phyloP scores from a whole-genome alignment of 2,888 invertebrate genomes.

The Scrobipalpa costella region DNA sequence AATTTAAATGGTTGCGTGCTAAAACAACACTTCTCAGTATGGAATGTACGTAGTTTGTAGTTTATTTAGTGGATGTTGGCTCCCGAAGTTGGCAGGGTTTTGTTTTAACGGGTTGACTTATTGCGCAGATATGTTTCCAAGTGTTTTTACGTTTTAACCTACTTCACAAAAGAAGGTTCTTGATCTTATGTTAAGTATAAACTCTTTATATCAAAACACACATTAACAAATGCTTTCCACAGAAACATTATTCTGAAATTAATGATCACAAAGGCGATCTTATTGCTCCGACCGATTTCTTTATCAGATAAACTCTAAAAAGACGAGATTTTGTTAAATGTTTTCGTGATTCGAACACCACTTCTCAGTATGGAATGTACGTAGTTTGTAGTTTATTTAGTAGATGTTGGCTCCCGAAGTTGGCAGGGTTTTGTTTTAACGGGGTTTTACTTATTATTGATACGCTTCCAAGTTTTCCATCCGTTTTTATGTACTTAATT shows the following conservation, averaged over 20 bases:
- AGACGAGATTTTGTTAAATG: no score
- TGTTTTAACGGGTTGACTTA: constrained; percentile 44
- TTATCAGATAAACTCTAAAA: no score
- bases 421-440: constrained; percentile 43
- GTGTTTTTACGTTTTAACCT: neutral
- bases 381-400: constrained; percentile 22
- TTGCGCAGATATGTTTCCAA: constrained; percentile 38
- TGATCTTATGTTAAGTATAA: no score
- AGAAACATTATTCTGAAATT: no score
- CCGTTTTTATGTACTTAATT: neutral
- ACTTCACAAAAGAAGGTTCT: neutral
- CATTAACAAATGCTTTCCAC: no score
- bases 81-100: constrained; percentile 42
- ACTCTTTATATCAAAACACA: no score
- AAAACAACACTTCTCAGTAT: neutral
- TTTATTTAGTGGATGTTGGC: constrained; percentile 22
- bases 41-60: constrained; percentile 8
- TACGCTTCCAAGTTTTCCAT: constrained; percentile 31
- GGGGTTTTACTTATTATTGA: constrained; percentile 43
- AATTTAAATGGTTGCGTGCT: neutral
- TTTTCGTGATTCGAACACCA: neutral
- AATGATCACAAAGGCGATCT: no score
- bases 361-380: neutral
- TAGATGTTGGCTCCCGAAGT: constrained; percentile 35
- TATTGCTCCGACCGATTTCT: no score